phyloP scores from a whole-genome alignment of 2,888 invertebrate species.

The Cancer borealis region DNA sequence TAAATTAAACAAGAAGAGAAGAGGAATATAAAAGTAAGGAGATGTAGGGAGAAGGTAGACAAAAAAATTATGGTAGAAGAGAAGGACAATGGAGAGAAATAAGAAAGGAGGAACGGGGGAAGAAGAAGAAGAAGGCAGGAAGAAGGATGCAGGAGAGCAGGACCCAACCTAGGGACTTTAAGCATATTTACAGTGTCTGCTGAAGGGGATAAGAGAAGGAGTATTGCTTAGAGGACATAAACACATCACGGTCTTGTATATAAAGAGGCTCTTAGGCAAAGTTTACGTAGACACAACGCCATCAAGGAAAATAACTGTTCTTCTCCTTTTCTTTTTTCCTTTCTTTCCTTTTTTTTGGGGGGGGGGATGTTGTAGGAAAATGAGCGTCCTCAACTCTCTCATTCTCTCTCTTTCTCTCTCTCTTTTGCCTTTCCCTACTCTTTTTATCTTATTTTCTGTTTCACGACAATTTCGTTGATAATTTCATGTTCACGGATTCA shows the following conservation, averaged over 20 bases:
- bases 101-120: background rate
- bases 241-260: background rate
- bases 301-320: background rate
- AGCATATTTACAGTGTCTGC: conserved; percentile 20
- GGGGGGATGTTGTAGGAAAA: too few species aligned
- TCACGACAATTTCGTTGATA: too few species aligned
- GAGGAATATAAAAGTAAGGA: background rate
- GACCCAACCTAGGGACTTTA: background rate
- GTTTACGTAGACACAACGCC: background rate
- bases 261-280: background rate
- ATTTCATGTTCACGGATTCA: too few species aligned
- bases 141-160: background rate
- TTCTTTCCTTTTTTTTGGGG: too few species aligned
- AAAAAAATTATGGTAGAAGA: background rate
- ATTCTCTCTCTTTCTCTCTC: too few species aligned
- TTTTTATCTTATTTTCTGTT: too few species aligned
- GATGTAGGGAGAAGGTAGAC: background rate
- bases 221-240: background rate
- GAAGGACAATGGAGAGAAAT: background rate
- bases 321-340: background rate
- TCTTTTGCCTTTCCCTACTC: too few species aligned
- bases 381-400: too few species aligned
- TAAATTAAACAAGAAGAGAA: background rate
- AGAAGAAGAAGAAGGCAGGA: background rate
- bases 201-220: conserved; percentile 6